Percentiles rank a stretch among this genome's conserved stretches.
Conservation (phyloP, 2,797 vertebrate species). For the Iguana delicatissima region DNA sequence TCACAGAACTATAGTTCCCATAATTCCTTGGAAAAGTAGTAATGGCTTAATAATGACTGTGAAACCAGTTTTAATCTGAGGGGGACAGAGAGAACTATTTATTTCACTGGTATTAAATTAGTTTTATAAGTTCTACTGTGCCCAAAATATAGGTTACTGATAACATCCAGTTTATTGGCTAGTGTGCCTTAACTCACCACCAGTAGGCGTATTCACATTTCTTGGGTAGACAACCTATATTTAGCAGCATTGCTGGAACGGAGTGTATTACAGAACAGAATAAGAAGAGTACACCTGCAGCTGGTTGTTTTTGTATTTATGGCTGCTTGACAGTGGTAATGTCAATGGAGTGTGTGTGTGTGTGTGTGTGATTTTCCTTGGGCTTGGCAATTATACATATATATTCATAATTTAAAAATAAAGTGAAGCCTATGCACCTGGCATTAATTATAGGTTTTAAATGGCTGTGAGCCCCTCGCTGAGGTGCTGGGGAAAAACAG, state of each 20-base stretch:
- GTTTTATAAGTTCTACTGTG: constrained; percentile 42
- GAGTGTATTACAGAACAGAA: constrained; percentile 62
- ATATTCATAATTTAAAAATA: constrained; percentile 70
- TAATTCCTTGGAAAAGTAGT: not conserved
- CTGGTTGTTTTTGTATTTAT: constrained; percentile 70
- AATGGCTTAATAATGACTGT: not conserved
- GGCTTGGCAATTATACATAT: constrained; percentile 40
- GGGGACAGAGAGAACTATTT: constrained; percentile 14
- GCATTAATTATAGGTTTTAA: constrained; percentile 72
- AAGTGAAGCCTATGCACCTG: constrained; percentile 63
- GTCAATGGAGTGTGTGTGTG: constrained; percentile 67
- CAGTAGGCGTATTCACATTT: constrained; percentile 62
- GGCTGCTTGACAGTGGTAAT: constrained; percentile 68
- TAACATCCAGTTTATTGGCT: constrained; percentile 55
- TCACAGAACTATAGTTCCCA: not conserved
- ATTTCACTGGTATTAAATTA: constrained; percentile 46
- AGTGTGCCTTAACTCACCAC: constrained; percentile 55
- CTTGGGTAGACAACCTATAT: constrained; percentile 68
- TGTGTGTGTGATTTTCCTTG: constrained; percentile 41
- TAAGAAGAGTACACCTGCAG: constrained; percentile 69
- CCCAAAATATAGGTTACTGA: constrained; percentile 55
- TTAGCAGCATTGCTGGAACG: constrained; percentile 68
- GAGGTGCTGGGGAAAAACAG: constrained; percentile 54
- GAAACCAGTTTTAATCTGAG: not conserved
- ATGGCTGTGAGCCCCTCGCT: constrained; percentile 58